These are phyloP conservation scores for Rhopalosiphum padi DNA, from an alignment of 1,140 invertebrate species.

Conservation along the genomic window DNA sequence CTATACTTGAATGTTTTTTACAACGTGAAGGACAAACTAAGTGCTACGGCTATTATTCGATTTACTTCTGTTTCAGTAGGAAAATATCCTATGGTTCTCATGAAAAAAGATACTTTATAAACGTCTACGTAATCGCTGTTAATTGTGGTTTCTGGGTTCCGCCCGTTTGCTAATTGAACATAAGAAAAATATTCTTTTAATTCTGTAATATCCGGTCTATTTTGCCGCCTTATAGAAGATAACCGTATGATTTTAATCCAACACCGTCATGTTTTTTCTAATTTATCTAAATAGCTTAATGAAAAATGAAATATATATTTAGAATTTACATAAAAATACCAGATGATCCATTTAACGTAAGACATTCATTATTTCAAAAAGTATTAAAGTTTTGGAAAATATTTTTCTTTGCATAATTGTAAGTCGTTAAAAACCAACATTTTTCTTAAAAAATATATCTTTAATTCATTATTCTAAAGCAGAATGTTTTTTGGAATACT, in stretches of 20 bases:
- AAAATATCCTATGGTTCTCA: conserved; percentile 30
- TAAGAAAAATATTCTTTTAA: conserved; percentile 16
- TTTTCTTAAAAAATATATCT: background rate
- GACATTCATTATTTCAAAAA: background rate
- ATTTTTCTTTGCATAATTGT: background rate
- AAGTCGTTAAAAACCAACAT: background rate
- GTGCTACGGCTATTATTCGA: background rate
- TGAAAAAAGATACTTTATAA: background rate
- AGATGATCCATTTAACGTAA: background rate
- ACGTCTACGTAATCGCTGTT: background rate
- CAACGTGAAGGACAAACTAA: background rate
- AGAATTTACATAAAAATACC: background rate
- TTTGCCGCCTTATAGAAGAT: background rate
- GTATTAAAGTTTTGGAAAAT: background rate
- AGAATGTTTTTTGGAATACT: background rate
- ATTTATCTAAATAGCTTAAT: background rate
- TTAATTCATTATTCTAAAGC: background rate
- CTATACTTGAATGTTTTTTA: background rate
- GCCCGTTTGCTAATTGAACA: background rate
- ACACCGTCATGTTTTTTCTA: background rate
- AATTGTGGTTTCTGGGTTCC: background rate
- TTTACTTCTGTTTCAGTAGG: conserved; percentile 14
- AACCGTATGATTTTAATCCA: background rate
- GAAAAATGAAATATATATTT: background rate
- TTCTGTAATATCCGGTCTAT: background rate